Evolutionary conservation across 2,888 invertebrate species (phyloP).

Genomic region (Orchestes rusci): DNA sequence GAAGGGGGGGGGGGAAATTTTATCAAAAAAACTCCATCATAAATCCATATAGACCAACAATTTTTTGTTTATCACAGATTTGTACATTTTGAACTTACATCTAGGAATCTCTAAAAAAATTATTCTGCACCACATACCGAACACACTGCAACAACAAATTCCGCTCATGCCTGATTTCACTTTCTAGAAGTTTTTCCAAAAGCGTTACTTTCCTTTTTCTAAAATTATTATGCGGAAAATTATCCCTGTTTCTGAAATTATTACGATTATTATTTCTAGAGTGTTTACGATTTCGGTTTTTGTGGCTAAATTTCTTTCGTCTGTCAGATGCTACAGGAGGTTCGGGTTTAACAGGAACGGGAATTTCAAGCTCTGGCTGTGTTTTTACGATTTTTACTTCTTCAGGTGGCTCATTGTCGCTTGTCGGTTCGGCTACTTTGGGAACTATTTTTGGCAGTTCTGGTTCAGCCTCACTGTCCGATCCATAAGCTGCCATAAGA

Average conservation of each 20-base stretch:
- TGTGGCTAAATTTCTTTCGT: no score
- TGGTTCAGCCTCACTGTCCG: slow-evolving; percentile 40
- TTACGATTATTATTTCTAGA: slow-evolving; percentile 25
- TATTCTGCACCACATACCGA: slow-evolving; percentile 66
- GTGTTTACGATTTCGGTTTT: slow-evolving; percentile 11
- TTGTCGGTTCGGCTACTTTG: slow-evolving; percentile 5
- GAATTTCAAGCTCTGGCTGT: not conserved
- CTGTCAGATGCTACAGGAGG: not conserved
- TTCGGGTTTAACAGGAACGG: not conserved
- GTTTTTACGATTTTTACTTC: slow-evolving; percentile 44
- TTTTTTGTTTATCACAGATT: no score
- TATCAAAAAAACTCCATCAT: not conserved
- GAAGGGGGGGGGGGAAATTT: not conserved
- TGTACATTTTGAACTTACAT: not conserved
- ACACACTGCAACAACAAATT: slow-evolving; percentile 84
- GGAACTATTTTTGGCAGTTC: not conserved
- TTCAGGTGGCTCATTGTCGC: slow-evolving; percentile 48
- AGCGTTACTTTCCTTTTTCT: slow-evolving; percentile 49
- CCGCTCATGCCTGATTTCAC: slow-evolving; percentile 77
- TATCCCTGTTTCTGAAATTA: slow-evolving; percentile 17
- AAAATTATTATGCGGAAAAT: slow-evolving; percentile 31
- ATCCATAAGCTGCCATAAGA: slow-evolving; percentile 53
- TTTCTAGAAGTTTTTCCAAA: slow-evolving; percentile 63
- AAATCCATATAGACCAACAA: no score
- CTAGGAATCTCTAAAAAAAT: slow-evolving; percentile 52